phyloP scores from a whole-genome alignment of 2,888 invertebrate species.

The Galerucella pusilla region DNA sequence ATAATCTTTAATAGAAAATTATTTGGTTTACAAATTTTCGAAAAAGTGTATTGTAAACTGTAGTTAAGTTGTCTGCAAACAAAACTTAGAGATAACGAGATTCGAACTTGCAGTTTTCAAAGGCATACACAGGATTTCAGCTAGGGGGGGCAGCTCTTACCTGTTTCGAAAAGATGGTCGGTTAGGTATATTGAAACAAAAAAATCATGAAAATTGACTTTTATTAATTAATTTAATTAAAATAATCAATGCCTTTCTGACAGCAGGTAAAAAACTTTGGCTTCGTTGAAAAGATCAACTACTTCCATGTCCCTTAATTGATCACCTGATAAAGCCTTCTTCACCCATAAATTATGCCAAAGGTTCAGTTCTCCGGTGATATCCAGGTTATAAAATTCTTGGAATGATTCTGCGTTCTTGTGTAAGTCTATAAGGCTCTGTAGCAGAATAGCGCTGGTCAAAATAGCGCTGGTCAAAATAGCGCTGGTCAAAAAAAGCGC shows the following conservation, averaged over 20 bases:
- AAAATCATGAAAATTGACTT: background rate
- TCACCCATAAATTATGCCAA: slow-evolving; percentile 32
- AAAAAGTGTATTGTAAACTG: background rate
- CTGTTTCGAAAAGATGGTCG: slow-evolving; percentile 19
- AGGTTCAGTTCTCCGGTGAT: slow-evolving; percentile 23
- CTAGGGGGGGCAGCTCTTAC: slow-evolving; percentile 15
- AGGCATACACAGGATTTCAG: slow-evolving; percentile 17
- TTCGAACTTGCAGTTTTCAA: slow-evolving; percentile 10
- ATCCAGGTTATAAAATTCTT: slow-evolving; percentile 9
- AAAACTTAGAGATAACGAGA: slow-evolving; percentile 11
- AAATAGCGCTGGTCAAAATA: no score
- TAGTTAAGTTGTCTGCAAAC: slow-evolving; percentile 5
- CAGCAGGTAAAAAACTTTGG: background rate
- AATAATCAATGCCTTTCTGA: no score
- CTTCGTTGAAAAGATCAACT: slow-evolving; percentile 2
- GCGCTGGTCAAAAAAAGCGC: no score
- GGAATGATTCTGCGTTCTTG: no score
- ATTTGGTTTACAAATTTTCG: no score
- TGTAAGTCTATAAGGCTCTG: no score
- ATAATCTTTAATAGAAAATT: no score
- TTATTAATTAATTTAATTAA: background rate
- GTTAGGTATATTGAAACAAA: slow-evolving; percentile 14
- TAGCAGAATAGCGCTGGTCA: no score
- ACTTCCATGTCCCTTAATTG: slow-evolving; percentile 31
- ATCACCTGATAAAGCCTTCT: slow-evolving; percentile 24